Evolutionary conservation across 2,888 invertebrate species (phyloP), one percentile per base, ranked within the genome.

Genomic region (Rosalia funebris): DNA sequence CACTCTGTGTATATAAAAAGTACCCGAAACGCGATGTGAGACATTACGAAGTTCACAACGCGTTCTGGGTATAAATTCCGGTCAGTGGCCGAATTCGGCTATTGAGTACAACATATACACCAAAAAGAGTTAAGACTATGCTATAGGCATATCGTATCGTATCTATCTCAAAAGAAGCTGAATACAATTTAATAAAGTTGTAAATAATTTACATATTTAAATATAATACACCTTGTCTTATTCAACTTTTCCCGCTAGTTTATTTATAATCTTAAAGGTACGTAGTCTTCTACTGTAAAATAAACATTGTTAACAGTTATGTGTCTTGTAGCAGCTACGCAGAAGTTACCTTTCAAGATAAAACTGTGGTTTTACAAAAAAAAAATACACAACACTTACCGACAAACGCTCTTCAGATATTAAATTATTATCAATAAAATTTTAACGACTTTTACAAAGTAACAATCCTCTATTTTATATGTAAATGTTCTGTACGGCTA

Each of bases 391-490:
- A 50, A 17, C 50, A 20, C 50, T 12, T 25, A 50, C 50, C 50
- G 48, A 34, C 50, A 50, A 50, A 50, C 39, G 39, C 37, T 39
- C 39, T 31, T 39, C 37, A 39, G 12, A 39, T 50, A 50, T 50
- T 50, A 50, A 50, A 50, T 50, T 39, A 50, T 50, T 50, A 50
- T 50, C 50, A 50, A 50, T 50, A 50, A 50, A 50, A 50, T 39
- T 50, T 50, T 50, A 39, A 50, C 50, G 50, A 39, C 50, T 39
- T 39, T 50, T 50, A 50, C 50, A 50, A 50, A 50, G 39, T 50
- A 50, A 50, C 50, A 37, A 50, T 25, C 20, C 50, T 50, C 50
- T 16, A 50, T 37, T 50, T 50, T 50, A 39, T 39, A 50, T 50
- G 50, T 39, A 50, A 50, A 50, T 50, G 19, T 14, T 34, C 39